phyloP scores from a whole-genome alignment of 2,113 vertebrate species.

The Forbesichthys papilliferus region DNA sequence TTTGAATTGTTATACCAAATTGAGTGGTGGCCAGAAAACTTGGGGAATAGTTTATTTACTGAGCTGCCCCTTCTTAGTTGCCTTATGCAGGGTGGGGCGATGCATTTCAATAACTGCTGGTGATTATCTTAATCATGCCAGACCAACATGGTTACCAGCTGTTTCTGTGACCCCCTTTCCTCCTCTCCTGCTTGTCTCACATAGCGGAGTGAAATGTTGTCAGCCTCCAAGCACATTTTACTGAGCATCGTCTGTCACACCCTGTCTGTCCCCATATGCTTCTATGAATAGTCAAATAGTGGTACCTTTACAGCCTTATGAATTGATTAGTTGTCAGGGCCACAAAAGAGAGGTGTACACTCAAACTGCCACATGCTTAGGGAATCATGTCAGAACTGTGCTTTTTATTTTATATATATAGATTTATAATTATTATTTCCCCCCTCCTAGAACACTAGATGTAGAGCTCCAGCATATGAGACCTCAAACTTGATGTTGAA shows the following conservation, averaged over 20 bases:
- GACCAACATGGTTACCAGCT: constrained; percentile 35
- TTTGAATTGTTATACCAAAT: constrained; percentile 71
- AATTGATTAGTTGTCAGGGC: constrained; percentile 44
- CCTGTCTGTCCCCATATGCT: constrained; percentile 41
- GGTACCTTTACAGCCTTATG: constrained; percentile 68
- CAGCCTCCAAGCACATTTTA: constrained; percentile 53
- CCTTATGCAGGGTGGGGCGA: constrained; percentile 69
- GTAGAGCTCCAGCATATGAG: constrained; percentile 53
- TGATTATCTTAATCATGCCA: constrained; percentile 31
- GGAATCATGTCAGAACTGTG: constrained; percentile 59
- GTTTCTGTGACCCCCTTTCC: constrained; percentile 39
- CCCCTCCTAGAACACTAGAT: constrained; percentile 53
- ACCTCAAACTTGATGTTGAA: constrained; percentile 70
- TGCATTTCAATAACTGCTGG: constrained; percentile 58
- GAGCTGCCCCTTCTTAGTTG: constrained; percentile 75
- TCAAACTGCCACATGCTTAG: constrained; percentile 74
- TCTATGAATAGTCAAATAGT: constrained; percentile 57
- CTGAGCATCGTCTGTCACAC: constrained; percentile 50
- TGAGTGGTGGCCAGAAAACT: constrained; percentile 56
- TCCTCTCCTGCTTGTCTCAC: constrained; percentile 54
- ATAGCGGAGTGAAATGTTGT: constrained; percentile 61
- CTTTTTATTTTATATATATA: constrained; percentile 15
- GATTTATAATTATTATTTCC: too few relatives aligned
- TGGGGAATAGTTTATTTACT: constrained; percentile 28
- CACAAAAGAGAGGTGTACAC: constrained; percentile 60